Evolutionary conservation across 2,113 vertebrate genomes (phyloP).

Genomic region (Steatornis caripensis): DNA sequence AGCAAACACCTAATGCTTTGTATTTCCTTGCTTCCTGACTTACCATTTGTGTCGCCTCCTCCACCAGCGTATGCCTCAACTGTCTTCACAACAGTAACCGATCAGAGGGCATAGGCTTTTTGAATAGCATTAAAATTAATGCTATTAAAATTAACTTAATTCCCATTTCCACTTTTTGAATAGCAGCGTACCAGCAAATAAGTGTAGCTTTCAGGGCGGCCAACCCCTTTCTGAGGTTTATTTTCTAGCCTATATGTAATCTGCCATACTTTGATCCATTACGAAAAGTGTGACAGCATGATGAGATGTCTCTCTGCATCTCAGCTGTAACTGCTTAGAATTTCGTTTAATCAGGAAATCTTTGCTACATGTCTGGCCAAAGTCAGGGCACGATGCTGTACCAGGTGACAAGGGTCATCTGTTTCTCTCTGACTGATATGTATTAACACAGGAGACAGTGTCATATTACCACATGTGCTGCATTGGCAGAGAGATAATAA

Average conservation of each 20-base stretch:
- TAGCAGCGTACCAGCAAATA: not conserved
- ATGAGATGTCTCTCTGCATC: not conserved
- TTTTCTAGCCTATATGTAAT: not conserved
- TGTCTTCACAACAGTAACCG: not conserved
- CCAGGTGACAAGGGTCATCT: not conserved
- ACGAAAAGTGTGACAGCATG: not conserved
- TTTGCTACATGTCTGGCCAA: not conserved
- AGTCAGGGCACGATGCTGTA: not conserved
- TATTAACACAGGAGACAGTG: not conserved
- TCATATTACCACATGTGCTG: not conserved
- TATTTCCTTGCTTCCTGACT: not conserved
- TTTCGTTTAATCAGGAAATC: conserved; percentile 25
- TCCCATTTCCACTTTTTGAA: not conserved
- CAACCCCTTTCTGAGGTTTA: not conserved
- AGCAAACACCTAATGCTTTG: not conserved
- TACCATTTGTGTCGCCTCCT: not conserved
- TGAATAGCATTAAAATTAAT: not conserved
- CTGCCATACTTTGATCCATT: not conserved
- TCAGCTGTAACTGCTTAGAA: not conserved
- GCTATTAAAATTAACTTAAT: not conserved
- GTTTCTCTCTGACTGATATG: not conserved
- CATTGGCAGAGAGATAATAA: conserved; percentile 1
- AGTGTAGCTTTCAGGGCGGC: not conserved
- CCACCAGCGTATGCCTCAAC: not conserved
- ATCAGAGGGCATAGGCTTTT: not conserved